Evolutionary conservation across 2,113 vertebrate genomes (phyloP), one percentile per base, ranked within the genome.

Genomic region (Scartelaos histophorus): DNA sequence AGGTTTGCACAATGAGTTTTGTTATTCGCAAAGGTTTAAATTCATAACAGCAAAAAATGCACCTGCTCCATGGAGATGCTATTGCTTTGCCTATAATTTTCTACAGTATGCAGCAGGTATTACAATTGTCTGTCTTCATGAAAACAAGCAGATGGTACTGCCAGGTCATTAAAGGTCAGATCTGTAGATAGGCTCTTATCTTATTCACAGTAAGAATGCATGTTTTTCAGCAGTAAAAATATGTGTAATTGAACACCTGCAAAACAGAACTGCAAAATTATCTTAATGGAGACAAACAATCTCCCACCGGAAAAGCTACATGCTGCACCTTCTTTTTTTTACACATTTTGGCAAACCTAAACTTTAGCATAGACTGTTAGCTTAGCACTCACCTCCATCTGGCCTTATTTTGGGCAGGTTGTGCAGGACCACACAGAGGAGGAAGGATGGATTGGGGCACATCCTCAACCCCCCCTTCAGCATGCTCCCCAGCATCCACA

Each of bases 391-490:
- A 96, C 96, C 94, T 92, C 94, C 95, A 2, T 93, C 94, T 0
- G 92, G 76, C 83, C 94, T 93, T 0, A 95, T 91, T 81, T 79
- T 94, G 56, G 95, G 96, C 72, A 94, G 85, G 13, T 93, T 91
- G 2, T 95, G 93, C 71, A 98, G 92, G 75, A 95, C 87, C 71
- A 98, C 92, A n/a, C 90, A 93, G 71, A 97, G 96, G 85, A 98
- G 92, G 81, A 97, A 96, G 21, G 95, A 89, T 0, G 95, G 94
- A 0, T 89, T 87, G 7, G 94, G 81, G 51, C 91, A 92, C 95
- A 97, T 95, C 83, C 94, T 96, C 86, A 96, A 85, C 0, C 91
- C 91, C 53, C 94, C 94, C 5, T 91, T 95, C 0, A 96, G 84
- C 60, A 97, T 91, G 22, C 91, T 93, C 25, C 94, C 95, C 87